These are phyloP conservation scores for Chironex yamaguchii DNA, from an alignment of 30 jellyfish, hydroid and myxozoan genomes.

Conservation along the genomic window DNA sequence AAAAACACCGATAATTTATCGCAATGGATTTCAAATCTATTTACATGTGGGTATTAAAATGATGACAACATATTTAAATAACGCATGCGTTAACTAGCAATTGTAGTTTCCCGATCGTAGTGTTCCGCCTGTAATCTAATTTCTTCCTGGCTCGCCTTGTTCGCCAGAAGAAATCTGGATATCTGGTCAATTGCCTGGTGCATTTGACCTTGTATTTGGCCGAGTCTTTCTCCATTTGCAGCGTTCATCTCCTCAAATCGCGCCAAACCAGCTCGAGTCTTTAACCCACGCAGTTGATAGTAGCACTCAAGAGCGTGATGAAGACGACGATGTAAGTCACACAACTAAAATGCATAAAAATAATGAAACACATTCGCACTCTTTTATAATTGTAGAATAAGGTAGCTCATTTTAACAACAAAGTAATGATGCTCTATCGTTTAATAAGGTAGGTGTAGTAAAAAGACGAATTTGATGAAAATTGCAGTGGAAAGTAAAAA, in stretches of 20 bases:
- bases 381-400: too few relatives aligned
- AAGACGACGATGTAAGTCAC: constrained; percentile 76
- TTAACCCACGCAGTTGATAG: constrained; percentile 86
- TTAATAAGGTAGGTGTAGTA: neutral
- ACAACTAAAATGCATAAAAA: constrained; percentile 51
- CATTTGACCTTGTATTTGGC: constrained; percentile 39
- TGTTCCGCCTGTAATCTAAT: constrained; percentile 44
- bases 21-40: too few relatives aligned
- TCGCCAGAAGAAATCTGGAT: constrained; percentile 52
- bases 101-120: too few relatives aligned
- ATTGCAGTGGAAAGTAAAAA: too few relatives aligned
- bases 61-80: too few relatives aligned
- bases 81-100: too few relatives aligned
- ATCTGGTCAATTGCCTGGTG: constrained; percentile 41
- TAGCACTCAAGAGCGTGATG: constrained; percentile 89
- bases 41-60: too few relatives aligned
- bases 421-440: too few relatives aligned
- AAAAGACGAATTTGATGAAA: too few relatives aligned
- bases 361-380: neutral
- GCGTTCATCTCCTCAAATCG: constrained; percentile 69
- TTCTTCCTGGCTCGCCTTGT: constrained; percentile 44
- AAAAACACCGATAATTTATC: too few relatives aligned
- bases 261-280: constrained; percentile 78
- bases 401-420: too few relatives aligned
- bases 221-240: constrained; percentile 66